These are phyloP conservation scores for Ctenosaura bakeri DNA, from an alignment of 2,797 vertebrate genomes.

Conservation along the genomic window DNA sequence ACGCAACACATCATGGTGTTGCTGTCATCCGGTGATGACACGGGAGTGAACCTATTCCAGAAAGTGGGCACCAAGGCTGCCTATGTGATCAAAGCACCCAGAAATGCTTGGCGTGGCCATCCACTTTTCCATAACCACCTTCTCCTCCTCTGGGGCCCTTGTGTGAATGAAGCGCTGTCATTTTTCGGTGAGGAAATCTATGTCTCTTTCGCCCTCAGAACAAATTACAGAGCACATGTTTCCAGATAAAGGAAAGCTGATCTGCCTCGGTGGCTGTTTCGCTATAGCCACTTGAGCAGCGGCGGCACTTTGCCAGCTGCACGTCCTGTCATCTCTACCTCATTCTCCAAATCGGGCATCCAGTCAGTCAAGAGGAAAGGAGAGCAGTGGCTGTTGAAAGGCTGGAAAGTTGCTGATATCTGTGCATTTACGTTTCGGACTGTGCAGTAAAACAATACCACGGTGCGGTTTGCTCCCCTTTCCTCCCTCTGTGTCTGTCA, in stretches of 20 bases:
- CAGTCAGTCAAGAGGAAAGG: conserved; percentile 20
- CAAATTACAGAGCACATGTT: background rate
- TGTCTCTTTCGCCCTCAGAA: background rate
- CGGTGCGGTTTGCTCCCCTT: no score
- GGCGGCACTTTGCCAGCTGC: background rate
- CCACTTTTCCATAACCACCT: background rate
- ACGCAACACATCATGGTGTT: background rate
- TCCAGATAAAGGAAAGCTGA: conserved; percentile 13
- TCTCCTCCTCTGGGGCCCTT: background rate
- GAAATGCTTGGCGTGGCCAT: background rate
- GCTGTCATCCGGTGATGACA: background rate
- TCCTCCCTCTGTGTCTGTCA: background rate
- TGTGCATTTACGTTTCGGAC: background rate
- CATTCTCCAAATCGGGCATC: conserved; percentile 4
- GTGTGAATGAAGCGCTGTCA: background rate
- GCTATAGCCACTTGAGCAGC: background rate
- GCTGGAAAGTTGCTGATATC: background rate
- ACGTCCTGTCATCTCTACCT: background rate
- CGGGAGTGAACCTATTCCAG: no score
- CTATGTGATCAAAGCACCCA: background rate
- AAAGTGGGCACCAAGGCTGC: background rate
- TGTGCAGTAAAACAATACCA: background rate
- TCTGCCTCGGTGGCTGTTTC: background rate
- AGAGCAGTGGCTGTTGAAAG: background rate
- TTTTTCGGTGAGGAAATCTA: background rate